Percentiles rank a stretch among this genome's conserved stretches.
These are phyloP conservation scores for Harlomillsia oculata DNA, from an alignment of 1,140 invertebrate species.

Conservation along the genomic window DNA sequence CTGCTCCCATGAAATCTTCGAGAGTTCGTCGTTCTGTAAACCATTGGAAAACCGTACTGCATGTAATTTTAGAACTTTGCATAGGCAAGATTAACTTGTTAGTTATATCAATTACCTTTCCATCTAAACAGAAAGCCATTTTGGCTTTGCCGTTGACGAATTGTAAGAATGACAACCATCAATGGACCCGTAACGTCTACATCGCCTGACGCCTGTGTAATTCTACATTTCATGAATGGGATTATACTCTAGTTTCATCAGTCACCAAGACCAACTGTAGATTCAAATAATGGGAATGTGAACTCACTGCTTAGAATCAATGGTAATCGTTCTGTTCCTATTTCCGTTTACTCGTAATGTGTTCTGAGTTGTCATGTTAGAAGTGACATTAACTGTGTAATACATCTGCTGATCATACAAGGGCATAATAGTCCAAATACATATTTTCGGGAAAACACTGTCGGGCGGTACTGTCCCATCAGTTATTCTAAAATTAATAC, in stretches of 20 bases:
- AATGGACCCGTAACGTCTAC: no score
- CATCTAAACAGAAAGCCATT: background rate
- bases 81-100: background rate
- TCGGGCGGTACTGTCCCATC: background rate
- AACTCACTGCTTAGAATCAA: no score
- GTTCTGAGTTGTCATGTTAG: background rate
- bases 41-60: background rate
- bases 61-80: background rate
- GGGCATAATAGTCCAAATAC: slow-evolving; percentile 19
- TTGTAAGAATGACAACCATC: background rate
- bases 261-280: background rate
- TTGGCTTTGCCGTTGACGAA: background rate
- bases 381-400: background rate
- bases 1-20: background rate
- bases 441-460: slow-evolving; percentile 2
- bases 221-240: no score
- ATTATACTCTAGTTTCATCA: background rate
- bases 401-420: background rate
- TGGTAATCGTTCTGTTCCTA: background rate
- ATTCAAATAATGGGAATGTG: no score
- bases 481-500: background rate
- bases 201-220: no score
- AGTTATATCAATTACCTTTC: background rate
- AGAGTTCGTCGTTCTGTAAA: background rate
- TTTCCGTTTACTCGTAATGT: background rate